Base-by-base conservation (phyloP, 2,113 vertebrate genomes). In the Pica pica region DNA sequence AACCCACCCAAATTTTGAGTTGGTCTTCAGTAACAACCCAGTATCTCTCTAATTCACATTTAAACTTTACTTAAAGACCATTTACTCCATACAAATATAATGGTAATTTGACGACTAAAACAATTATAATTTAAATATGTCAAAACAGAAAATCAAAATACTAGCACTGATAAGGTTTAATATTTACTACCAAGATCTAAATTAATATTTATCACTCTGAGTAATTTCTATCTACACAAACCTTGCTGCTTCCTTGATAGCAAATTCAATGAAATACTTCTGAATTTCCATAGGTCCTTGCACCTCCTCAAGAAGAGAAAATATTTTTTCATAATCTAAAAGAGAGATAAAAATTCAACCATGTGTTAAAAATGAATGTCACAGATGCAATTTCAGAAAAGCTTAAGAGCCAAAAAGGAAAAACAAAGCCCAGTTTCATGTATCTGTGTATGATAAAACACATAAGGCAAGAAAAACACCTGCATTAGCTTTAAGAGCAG, bases 161-260 rank as follows among this genome's bases (percentile, higher is more conserved):
- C 10, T 14, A 47, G 7, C 24, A 67, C 14, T 75, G 28, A n/a
- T 46, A 11, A 83, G 55, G 21, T 37, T 50, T 63, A 33, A 28
- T 10, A 64, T 64, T 86, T 82, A 64, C n/a, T 80, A 27, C 8
- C 26, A 30, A 14, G 6, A 83, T 27, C 42, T 80, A 92, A 77
- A 78, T 42, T 42, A 82, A 23, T 46, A 46, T 7, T 59, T 61
- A 57, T 49, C 22, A 70, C 18, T 60, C 22, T 0, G 0, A 70
- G 15, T 53, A 1, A 67, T 35, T 69, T 37, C 0, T 24, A 41
- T 60, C 35, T 56, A 87, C 77, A 97, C 98, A 89, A 95, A 99
- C 99, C 99, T 99, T 96, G 98, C 97, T 74, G 99, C 99, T 98
- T 99, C 99, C 97, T 98, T 99, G 97, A 99, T 99, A 78, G 99